Percentiles rank a stretch among this genome's conserved stretches.
phyloP scores from a whole-genome alignment of 2,113 vertebrate species.

The Sebastes schlegelii region DNA sequence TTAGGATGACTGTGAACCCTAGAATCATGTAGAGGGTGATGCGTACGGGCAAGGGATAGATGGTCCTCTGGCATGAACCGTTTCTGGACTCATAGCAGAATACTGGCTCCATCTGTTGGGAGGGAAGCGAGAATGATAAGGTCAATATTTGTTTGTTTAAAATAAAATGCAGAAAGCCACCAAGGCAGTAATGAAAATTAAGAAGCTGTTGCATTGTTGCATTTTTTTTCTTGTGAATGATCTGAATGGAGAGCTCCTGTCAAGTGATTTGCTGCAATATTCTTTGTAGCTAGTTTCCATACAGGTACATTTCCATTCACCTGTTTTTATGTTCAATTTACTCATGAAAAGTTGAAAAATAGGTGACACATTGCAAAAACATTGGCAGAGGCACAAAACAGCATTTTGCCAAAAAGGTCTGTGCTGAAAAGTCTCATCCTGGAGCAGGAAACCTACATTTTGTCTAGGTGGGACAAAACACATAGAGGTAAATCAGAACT shows the following conservation, averaged over 20 bases:
- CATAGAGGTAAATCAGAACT: background rate
- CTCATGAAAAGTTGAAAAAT: background rate
- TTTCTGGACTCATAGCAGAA: slow-evolving; percentile 38
- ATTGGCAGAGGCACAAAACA: background rate
- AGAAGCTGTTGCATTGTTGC: too few relatives aligned
- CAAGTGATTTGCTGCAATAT: background rate
- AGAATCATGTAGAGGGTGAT: slow-evolving; percentile 32
- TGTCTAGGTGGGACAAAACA: background rate
- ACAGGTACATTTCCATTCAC: too few relatives aligned
- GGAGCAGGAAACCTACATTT: background rate
- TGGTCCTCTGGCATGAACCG: slow-evolving; percentile 11
- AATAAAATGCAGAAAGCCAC: background rate
- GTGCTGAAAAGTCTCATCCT: background rate
- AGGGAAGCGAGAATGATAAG: background rate
- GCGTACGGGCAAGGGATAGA: slow-evolving; percentile 21
- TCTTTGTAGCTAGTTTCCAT: background rate
- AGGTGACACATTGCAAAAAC: background rate
- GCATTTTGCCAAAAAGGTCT: background rate
- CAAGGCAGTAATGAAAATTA: background rate
- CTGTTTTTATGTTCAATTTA: background rate
- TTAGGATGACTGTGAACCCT: slow-evolving; percentile 15
- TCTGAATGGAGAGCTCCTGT: too few relatives aligned
- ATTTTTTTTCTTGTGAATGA: too few relatives aligned
- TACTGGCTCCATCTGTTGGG: slow-evolving; percentile 28
- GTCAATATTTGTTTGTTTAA: background rate